Evolutionary conservation across 2,113 vertebrate genomes (phyloP).

Genomic region (Osmerus mordax): DNA sequence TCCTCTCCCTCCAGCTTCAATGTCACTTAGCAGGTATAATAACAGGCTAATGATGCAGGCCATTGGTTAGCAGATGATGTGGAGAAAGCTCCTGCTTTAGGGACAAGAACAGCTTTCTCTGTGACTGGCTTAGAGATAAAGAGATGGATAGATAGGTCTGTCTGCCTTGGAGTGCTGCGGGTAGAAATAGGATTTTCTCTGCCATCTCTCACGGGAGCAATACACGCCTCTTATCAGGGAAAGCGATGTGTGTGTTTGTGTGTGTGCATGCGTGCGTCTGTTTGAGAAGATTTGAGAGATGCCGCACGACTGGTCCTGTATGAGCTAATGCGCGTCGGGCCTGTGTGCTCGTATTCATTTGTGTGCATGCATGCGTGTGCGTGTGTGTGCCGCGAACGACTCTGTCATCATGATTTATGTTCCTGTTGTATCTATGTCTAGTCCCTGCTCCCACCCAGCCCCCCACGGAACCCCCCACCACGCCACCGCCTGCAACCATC

Average conservation of each 20-base stretch:
- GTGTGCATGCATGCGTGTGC: neutral
- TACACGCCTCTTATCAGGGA: slow-evolving; percentile 3
- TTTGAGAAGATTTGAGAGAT: neutral
- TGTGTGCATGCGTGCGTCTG: neutral
- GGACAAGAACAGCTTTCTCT: slow-evolving; percentile 27
- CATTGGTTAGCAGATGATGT: slow-evolving; percentile 45
- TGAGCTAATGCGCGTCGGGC: too few relatives aligned
- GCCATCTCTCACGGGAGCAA: slow-evolving; percentile 10
- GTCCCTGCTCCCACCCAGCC: slow-evolving; percentile 47
- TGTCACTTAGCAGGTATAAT: slow-evolving; percentile 6
- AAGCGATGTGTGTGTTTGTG: slow-evolving; percentile 1
- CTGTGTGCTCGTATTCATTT: neutral
- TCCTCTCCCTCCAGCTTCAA: too few relatives aligned
- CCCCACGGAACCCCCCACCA: slow-evolving; percentile 42
- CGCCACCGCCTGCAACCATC: slow-evolving; percentile 33
- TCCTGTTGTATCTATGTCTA: slow-evolving; percentile 13
- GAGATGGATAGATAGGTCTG: slow-evolving; percentile 1
- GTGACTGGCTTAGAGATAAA: slow-evolving; percentile 14
- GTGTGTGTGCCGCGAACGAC: slow-evolving; percentile 26
- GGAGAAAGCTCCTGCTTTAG: slow-evolving; percentile 31
- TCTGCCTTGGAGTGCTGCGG: slow-evolving; percentile 9
- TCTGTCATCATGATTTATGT: slow-evolving; percentile 44
- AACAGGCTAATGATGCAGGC: slow-evolving; percentile 36
- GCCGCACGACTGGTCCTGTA: too few relatives aligned
- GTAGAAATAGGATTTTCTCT: slow-evolving; percentile 20